Evolutionary conservation across 2,888 invertebrate genomes (phyloP).

Genomic region (Lypha dubia): DNA sequence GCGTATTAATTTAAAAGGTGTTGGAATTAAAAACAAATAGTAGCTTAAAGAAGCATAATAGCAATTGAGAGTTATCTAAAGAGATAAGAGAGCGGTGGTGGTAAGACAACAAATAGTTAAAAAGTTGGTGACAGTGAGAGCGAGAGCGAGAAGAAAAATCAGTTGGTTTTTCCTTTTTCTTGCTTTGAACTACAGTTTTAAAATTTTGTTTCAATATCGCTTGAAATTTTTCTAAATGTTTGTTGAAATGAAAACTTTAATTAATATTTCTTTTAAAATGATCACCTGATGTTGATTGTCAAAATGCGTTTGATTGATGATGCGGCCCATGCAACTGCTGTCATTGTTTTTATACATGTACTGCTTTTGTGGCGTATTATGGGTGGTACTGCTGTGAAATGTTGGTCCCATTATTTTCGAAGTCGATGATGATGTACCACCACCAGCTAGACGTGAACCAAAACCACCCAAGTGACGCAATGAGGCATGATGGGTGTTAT

Average conservation of each 20-base stretch:
- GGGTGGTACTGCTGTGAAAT: constrained; percentile 69
- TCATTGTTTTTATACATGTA: constrained; percentile 63
- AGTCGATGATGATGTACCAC: constrained; percentile 64
- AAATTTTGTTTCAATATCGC: constrained; percentile 22
- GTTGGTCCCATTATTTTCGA: constrained; percentile 71
- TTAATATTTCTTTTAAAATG: constrained; percentile 56
- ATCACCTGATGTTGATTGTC: constrained; percentile 82
- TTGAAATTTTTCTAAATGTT: constrained; percentile 30
- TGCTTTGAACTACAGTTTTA: constrained; percentile 32
- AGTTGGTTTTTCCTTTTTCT: constrained; percentile 9
- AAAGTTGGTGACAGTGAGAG: constrained; percentile 23
- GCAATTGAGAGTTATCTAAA: constrained; percentile 60
- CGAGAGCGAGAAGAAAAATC: constrained; percentile 46
- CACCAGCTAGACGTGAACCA: constrained; percentile 73
- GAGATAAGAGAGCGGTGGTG: constrained; percentile 33
- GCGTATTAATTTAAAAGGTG: constrained; percentile 22
- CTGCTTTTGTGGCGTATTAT: constrained; percentile 72
- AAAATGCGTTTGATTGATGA: constrained; percentile 69
- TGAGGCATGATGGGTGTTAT: constrained; percentile 79
- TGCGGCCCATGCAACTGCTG: constrained; percentile 65
- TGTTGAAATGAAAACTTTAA: constrained; percentile 31
- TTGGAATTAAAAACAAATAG: constrained; percentile 3
- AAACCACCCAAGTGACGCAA: constrained; percentile 82
- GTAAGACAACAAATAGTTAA: constrained; percentile 6
- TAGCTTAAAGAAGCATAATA: constrained; percentile 47